Evolutionary conservation across 2,797 vertebrate species (phyloP), one percentile per base, ranked within the genome.

Genomic region (Apogon talboti): DNA sequence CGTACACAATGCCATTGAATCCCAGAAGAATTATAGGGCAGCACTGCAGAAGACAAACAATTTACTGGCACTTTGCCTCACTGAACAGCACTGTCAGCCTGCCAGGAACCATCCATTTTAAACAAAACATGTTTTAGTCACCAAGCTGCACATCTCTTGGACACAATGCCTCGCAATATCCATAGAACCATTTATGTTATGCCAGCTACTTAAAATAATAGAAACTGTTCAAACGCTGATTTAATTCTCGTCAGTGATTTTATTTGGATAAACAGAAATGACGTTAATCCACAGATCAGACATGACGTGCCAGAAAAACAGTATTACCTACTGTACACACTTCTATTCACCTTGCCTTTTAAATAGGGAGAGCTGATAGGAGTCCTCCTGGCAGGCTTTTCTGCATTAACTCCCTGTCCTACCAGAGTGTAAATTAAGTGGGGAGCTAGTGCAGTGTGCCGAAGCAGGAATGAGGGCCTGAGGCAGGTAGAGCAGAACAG

Each of bases 21-120:
- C 94, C 94, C 93, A 90, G 91, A 95, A 94, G 94, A 94, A 94
- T 94, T 94, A 94, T 93, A 93, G 90, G 88, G 91, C 92, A 90
- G 90, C 91, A 89, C 93, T 91, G 92, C 93, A 92, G 92, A 94
- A 94, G 94, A 94, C 94, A 95, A 95, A 95, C 93, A 95, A 95
- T 95, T 95, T 95, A 94, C 91, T 94, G 92, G 93, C 94, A 95
- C 92, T 95, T 94, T 95, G 94, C 94, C 93, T 95, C 94, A 93
- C 87, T 93, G 93, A 94, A 92, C 94, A 95, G 89, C 90, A 79
- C 89, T 93, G 93, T 93, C 93, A 93, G 90, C 71, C 92, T 93
- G 93, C 93, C 93, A 95, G 91, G 79, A 91, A 87, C 87, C 92
- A 94, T 94, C 92, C 92, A 94, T 94, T 94, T 92, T 90, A 86